phyloP scores from a whole-genome alignment of 2,888 invertebrate species.

The Amblyteles armatorius region DNA sequence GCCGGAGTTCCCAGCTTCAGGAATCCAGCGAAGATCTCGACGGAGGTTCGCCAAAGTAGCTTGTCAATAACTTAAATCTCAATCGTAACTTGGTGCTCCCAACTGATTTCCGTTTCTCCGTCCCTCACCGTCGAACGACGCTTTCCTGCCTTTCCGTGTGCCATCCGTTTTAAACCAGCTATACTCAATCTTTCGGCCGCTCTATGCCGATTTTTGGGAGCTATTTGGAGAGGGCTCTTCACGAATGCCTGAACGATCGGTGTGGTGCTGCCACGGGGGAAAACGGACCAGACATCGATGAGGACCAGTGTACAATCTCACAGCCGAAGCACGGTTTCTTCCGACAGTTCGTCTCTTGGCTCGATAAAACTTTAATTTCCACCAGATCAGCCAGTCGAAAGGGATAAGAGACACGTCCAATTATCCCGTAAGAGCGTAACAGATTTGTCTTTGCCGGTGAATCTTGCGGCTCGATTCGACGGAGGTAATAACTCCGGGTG shows the following conservation, averaged over 20 bases:
- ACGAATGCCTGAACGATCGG: too few species aligned
- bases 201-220: not conserved
- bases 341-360: slow-evolving; percentile 18
- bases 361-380: slow-evolving; percentile 33
- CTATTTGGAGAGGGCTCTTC: not conserved
- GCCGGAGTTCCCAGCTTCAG: slow-evolving; percentile 66
- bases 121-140: slow-evolving; percentile 38
- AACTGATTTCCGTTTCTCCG: slow-evolving; percentile 80
- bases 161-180: slow-evolving; percentile 8
- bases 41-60: slow-evolving; percentile 82
- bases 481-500: not conserved
- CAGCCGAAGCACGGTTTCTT: slow-evolving; percentile 13
- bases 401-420: slow-evolving; percentile 3
- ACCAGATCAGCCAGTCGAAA: slow-evolving; percentile 1
- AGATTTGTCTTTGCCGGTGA: slow-evolving; percentile 11
- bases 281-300: too few species aligned
- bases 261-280: too few species aligned
- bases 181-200: slow-evolving; percentile 1
- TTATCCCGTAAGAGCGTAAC: slow-evolving; percentile 4
- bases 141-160: slow-evolving; percentile 14
- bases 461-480: slow-evolving; percentile 33
- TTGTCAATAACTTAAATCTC: slow-evolving; percentile 85
- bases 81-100: slow-evolving; percentile 83
- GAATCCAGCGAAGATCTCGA: slow-evolving; percentile 71
- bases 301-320: not conserved